Evolutionary conservation across 2,113 vertebrate species (phyloP), one percentile per base, ranked within the genome.

Genomic region (Nannobrachium achirus): DNA sequence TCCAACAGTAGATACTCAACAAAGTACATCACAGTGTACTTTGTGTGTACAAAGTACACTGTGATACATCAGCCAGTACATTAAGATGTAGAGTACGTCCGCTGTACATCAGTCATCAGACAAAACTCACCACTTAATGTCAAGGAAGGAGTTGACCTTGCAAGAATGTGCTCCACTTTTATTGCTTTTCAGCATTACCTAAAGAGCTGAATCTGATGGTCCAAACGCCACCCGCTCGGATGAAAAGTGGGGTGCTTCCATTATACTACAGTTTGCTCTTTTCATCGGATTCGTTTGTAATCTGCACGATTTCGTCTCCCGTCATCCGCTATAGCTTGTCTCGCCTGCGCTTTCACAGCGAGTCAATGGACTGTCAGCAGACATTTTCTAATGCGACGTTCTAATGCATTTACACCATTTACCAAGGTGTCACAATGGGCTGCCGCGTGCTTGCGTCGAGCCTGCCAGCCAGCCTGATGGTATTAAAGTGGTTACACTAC

Each of bases 401-500:
- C 61, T 67, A 61, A 78, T 80, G 66, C 67, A 78, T 81, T 85
- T 72, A 56, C 65, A 53, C 73, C 64, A 76, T 73, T n/a, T 85
- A 67, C 52, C 6, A 74, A 69, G 74, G 61, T 86, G 82, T 78
- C 75, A 76, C 25, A 33, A 33, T 33, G 25, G 66, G 58, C 72
- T 46, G 67, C 74, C 67, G 44, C 69, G 25, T 80, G 82, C 68
- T 79, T 33, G 25, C 6, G 20, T 4, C 75, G 70, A 78, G 75
- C 61, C 64, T 69, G 66, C 71, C 9, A 66, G 61, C 74, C 76
- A 78, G 57, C 75, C 55, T 61, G 69, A 69, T 66, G 60, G 66
- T 80, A 84, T 86, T 75, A 84, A 86, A 86, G 78, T 71, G 66
- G 74, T 82, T 81, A 73, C 63, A 69, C 71, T 71, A 75, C 79